Percentiles rank a stretch among this genome's conserved stretches.
Evolutionary conservation across 2,797 vertebrate genomes (phyloP).

Genomic region (Rhinophrynus dorsalis): DNA sequence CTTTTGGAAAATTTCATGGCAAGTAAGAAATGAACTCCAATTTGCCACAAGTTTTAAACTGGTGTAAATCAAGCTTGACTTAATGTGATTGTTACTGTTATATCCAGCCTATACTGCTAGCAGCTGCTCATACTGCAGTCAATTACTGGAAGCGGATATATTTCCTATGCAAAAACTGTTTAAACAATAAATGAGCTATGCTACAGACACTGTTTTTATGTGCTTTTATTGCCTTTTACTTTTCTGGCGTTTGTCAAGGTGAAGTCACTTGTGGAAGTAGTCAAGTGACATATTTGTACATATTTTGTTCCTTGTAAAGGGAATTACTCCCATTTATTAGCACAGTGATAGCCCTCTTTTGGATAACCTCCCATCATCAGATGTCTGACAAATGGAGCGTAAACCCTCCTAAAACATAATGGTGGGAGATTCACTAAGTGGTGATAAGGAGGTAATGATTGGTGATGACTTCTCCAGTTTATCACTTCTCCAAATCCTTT

Average conservation of each 20-base stretch:
- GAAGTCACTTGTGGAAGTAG: constrained; percentile 6
- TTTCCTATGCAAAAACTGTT: constrained; percentile 99
- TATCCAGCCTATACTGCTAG: constrained; percentile 99
- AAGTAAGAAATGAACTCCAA: constrained; percentile 90
- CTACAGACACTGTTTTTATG: constrained; percentile 79
- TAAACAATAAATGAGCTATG: constrained; percentile 99
- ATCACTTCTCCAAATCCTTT: too few species aligned
- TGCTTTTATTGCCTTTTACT: constrained; percentile 60
- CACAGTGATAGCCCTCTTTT: background rate
- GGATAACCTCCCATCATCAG: too few species aligned
- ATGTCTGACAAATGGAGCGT: too few species aligned
- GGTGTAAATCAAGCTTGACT: constrained; percentile 99
- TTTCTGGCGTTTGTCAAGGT: constrained; percentile 18
- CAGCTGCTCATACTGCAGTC: constrained; percentile 99
- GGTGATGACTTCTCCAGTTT: too few species aligned
- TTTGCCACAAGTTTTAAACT: constrained; percentile 99
- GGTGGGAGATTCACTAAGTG: too few species aligned
- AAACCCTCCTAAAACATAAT: background rate
- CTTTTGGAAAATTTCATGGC: constrained; percentile 85
- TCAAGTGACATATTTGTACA: too few species aligned
- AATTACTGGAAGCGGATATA: constrained; percentile 99
- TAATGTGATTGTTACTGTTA: constrained; percentile 99
- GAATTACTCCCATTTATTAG: background rate
- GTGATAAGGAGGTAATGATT: too few species aligned
- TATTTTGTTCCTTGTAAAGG: too few species aligned